Percentiles rank a stretch among this genome's conserved stretches.
Evolutionary conservation across 2,797 vertebrate species (phyloP).

Genomic region (Acipenser oxyrinchus): DNA sequence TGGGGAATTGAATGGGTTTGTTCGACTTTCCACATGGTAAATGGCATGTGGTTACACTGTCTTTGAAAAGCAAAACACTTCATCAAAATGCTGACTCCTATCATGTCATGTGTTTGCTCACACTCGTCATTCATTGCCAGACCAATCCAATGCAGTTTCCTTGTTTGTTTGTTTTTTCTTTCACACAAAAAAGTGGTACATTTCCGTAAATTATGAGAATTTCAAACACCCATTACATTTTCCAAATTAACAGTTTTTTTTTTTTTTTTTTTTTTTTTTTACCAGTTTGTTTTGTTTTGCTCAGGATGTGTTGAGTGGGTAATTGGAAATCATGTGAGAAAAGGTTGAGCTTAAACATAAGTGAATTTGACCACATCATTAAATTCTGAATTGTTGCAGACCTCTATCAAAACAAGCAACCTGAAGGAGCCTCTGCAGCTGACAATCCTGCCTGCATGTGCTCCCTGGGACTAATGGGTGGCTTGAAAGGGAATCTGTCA

Average conservation of each 20-base stretch:
- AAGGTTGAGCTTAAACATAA: background rate
- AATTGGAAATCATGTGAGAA: background rate
- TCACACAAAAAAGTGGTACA: background rate
- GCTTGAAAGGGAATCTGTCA: too few species aligned
- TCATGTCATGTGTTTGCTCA: too few species aligned
- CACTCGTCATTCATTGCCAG: background rate
- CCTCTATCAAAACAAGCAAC: background rate
- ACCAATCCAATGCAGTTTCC: background rate
- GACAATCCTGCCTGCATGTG: background rate
- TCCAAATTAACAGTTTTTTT: background rate
- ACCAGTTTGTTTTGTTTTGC: background rate
- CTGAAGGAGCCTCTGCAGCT: background rate
- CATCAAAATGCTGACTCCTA: too few species aligned
- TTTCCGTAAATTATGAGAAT: background rate
- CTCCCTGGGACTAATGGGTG: too few species aligned
- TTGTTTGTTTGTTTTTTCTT: background rate
- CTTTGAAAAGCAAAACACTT: too few species aligned
- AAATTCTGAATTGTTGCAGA: background rate
- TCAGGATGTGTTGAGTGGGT: background rate
- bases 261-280: background rate
- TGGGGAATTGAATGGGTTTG: too few species aligned
- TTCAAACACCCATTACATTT: background rate
- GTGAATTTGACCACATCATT: background rate
- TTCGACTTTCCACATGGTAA: background rate
- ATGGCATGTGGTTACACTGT: background rate